Conservation (phyloP, 2,113 vertebrate genomes). For the Ibidorhyncha struthersii region DNA sequence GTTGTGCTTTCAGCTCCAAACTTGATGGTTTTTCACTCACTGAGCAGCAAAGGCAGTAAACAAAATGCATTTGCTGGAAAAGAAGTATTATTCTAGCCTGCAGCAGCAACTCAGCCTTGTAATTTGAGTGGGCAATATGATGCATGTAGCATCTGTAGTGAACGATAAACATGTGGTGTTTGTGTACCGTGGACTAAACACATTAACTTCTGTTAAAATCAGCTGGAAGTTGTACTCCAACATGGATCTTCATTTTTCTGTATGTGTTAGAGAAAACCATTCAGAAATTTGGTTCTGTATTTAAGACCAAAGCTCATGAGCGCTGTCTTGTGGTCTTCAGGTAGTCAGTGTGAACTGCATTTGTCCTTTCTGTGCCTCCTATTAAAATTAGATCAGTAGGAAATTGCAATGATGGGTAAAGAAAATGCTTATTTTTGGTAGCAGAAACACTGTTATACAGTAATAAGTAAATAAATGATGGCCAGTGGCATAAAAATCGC, state of each 20-base stretch:
- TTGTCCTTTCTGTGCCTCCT: not conserved
- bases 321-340: not conserved
- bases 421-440: not conserved
- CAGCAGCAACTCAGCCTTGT: not conserved
- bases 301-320: not conserved
- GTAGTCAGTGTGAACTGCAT: not conserved
- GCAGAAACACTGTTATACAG: not conserved
- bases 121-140: not conserved
- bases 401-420: not conserved
- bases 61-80: slow-evolving; percentile 25
- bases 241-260: not conserved
- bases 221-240: not conserved
- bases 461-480: not conserved
- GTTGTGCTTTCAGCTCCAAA: not conserved
- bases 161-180: not conserved
- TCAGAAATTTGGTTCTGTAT: not conserved
- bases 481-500: not conserved
- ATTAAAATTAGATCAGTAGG: not conserved
- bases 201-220: not conserved
- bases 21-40: not conserved
- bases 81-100: not conserved
- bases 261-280: not conserved
- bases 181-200: not conserved
- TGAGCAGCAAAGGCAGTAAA: slow-evolving; percentile 24
- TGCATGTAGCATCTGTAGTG: not conserved